Evolutionary conservation across 2,888 invertebrate genomes (phyloP).

Genomic region (Odontocolon sp.): DNA sequence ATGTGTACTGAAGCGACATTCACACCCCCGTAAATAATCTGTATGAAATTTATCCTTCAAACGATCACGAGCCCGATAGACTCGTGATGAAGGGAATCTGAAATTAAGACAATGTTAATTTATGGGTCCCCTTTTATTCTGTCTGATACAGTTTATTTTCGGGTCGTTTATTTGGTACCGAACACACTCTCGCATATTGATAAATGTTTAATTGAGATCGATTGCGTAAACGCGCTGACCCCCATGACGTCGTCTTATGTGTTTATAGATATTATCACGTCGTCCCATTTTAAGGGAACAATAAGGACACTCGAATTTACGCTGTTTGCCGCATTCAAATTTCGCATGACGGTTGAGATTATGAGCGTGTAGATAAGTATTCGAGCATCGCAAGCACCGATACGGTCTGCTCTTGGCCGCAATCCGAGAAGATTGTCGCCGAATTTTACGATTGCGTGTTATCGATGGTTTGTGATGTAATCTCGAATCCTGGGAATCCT

Average conservation of each 20-base stretch:
- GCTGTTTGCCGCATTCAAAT: constrained; percentile 80
- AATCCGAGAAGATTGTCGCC: constrained; percentile 54
- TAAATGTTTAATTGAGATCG: constrained; percentile 65
- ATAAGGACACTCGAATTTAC: constrained; percentile 75
- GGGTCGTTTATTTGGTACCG: background rate
- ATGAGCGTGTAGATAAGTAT: constrained; percentile 75
- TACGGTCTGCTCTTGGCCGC: constrained; percentile 62
- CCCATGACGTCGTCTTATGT: constrained; percentile 70
- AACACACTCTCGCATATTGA: background rate
- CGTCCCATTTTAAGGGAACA: constrained; percentile 74
- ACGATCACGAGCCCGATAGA: background rate
- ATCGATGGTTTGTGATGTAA: constrained; percentile 6
- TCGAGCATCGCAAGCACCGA: constrained; percentile 73
- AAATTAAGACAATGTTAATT: background rate
- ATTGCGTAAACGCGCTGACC: constrained; percentile 70
- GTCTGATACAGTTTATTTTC: no score
- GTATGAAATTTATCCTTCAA: constrained; percentile 1
- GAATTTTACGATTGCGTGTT: constrained; percentile 53
- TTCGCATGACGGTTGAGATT: constrained; percentile 79
- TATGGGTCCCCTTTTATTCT: background rate
- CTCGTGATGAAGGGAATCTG: constrained; percentile 13
- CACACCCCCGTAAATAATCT: constrained; percentile 18
- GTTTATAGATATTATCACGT: constrained; percentile 73
- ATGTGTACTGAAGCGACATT: constrained; percentile 31
- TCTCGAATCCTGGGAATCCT: background rate